Evolutionary conservation across 2,888 invertebrate species (phyloP).

Genomic region (Diarsia dahlii): DNA sequence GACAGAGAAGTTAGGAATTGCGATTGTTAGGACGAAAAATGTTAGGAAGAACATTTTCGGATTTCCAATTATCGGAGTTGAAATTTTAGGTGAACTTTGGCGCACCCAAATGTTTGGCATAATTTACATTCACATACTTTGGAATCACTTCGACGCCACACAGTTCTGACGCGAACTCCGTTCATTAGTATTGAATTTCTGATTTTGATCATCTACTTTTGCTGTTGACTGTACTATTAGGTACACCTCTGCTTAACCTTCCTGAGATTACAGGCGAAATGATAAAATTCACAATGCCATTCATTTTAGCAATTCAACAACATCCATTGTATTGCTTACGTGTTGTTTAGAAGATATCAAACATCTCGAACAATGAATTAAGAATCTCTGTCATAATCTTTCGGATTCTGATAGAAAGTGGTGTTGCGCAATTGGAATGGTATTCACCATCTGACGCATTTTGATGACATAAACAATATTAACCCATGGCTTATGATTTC

Average conservation of each 20-base stretch:
- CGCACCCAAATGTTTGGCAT: too few species aligned
- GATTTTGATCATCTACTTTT: too few species aligned
- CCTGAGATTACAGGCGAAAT: background rate
- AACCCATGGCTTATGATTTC: constrained; percentile 10
- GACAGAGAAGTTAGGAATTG: too few species aligned
- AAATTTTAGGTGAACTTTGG: too few species aligned
- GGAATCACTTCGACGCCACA: too few species aligned
- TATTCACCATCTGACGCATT: background rate
- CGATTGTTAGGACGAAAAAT: too few species aligned
- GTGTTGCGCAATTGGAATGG: background rate
- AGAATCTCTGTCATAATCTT: background rate
- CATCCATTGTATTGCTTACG: background rate
- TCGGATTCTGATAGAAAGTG: background rate
- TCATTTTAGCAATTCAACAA: background rate
- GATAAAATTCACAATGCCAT: background rate
- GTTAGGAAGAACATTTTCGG: too few species aligned
- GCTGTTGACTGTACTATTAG: too few species aligned
- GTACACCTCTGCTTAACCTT: background rate
- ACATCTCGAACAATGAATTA: background rate
- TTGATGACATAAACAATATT: background rate
- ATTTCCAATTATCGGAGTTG: too few species aligned
- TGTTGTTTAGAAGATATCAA: background rate
- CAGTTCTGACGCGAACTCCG: too few species aligned
- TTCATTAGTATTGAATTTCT: too few species aligned
- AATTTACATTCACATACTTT: too few species aligned